phyloP scores from a whole-genome alignment of 2,113 vertebrate species.

The Periophthalmodon schlosseri region DNA sequence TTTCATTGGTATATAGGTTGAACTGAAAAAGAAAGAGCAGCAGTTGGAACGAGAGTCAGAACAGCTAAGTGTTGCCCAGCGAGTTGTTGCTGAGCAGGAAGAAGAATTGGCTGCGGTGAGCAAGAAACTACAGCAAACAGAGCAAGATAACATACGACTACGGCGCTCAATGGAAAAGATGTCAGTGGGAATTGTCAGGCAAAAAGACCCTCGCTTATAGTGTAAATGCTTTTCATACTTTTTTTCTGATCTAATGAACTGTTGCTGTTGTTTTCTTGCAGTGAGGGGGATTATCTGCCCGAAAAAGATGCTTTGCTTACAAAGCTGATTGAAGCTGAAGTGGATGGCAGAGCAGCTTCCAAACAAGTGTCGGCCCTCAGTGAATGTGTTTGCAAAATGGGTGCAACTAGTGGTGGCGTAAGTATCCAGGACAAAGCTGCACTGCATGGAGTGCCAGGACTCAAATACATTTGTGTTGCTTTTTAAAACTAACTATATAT shows the following conservation, averaged over 20 bases:
- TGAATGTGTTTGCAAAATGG: conserved; percentile 79
- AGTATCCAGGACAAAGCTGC: conserved; percentile 11
- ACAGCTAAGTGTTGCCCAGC: conserved; percentile 77
- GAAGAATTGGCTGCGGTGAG: conserved; percentile 84
- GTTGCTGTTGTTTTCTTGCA: conserved; percentile 42
- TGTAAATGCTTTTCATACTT: neutral
- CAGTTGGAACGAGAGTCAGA: conserved; percentile 54
- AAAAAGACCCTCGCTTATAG: conserved; percentile 4
- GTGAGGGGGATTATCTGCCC: conserved; percentile 72
- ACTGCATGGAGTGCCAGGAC: neutral
- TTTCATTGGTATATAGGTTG: conserved; percentile 72
- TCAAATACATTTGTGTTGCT: neutral
- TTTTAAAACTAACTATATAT: neutral
- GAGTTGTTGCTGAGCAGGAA: conserved; percentile 83
- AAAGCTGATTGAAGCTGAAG: conserved; percentile 86
- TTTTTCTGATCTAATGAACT: neutral
- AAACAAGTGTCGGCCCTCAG: conserved; percentile 83
- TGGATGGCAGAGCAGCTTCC: conserved; percentile 84
- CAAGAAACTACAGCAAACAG: conserved; percentile 85
- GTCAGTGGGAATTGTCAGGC: conserved; percentile 81
- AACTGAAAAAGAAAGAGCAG: conserved; percentile 76
- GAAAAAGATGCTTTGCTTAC: conserved; percentile 84
- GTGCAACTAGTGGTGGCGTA: conserved; percentile 42
- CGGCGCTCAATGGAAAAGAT: conserved; percentile 87
- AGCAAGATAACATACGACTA: conserved; percentile 82